Evolutionary conservation across 1,140 invertebrate genomes (phyloP), one percentile per base, ranked within the genome.

Genomic region (Anagrus nilaparvatae): DNA sequence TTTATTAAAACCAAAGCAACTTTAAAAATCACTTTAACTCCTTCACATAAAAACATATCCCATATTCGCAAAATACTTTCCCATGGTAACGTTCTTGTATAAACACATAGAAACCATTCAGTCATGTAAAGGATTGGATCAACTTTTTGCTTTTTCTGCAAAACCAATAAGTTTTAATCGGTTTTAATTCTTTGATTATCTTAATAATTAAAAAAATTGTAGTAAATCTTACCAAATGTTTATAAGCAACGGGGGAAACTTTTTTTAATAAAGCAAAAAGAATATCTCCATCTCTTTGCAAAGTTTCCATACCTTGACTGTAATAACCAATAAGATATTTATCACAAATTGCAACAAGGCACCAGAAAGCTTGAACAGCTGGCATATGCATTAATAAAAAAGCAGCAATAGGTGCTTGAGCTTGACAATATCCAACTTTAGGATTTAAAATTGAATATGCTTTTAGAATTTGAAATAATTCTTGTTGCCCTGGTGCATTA

Each of bases 31-130:
- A 81, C 74, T 67, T 82, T 82, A 23, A 84, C 79, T 56, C 93
- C 94, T 74, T 97, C 94, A 67, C 92, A 97, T 12, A 98, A 75
- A 71, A 97, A 97, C 76, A 96, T 93, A 66, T 98, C 95, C 93
- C 93, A 97, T n/a, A 97, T 78, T 17, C 94, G 70, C 32, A 97
- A 71, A 40, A 97, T 77, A 43, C 86, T 86, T 53, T 91, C 79
- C 93, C 93, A 97, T 14, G 93, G 93, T 51, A 97, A 70, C 1
- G 88, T 95, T 49, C 94, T 74, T 0, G 90, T 92, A 61, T 89
- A 93, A 5, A 91, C 81, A 69, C 94, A 97, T 57, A 97, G 79
- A 69, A 97, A 97, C 95, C 94, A 98, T 69, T 97, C 93, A 19
- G 90, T 95, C 80, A 95, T 95, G 62, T 94, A 97, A 20, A 95